These are phyloP conservation scores for Chelonoidis abingdonii DNA, from an alignment of 2,113 vertebrate species.

Conservation along the genomic window DNA sequence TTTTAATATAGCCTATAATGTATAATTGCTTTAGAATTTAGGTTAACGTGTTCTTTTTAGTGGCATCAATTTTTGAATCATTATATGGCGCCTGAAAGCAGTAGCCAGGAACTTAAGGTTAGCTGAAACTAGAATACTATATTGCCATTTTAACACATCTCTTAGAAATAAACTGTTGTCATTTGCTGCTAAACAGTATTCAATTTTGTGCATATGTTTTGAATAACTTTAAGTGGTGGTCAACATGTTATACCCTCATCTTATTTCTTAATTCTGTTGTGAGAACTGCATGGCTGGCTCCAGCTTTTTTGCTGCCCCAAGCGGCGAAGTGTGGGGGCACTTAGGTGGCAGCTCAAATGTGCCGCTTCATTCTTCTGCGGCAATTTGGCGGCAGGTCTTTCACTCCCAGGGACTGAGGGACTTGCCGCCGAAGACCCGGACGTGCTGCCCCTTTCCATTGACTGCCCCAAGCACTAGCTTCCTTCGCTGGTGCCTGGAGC, in stretches of 20 bases:
- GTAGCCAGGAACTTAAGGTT: not conserved
- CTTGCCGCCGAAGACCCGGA: no score
- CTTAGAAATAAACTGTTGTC: not conserved
- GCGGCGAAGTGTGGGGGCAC: no score
- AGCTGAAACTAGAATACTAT: not conserved
- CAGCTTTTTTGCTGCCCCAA: no score
- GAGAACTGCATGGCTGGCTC: not conserved
- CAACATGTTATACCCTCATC: not conserved
- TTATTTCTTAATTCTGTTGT: not conserved
- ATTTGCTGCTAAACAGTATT: not conserved
- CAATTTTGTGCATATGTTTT: not conserved
- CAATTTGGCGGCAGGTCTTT: no score
- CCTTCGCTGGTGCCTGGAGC: no score
- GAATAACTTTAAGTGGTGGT: not conserved
- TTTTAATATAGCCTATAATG: not conserved
- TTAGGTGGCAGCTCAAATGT: no score
- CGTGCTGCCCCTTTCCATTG: no score
- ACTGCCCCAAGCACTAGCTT: no score
- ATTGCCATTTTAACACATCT: not conserved
- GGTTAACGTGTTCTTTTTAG: not conserved
- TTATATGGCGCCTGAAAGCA: not conserved
- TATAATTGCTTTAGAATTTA: not conserved
- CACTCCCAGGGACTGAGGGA: no score
- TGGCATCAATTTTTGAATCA: not conserved
- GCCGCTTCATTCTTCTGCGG: no score